phyloP scores from a whole-genome alignment of 2,113 vertebrate species.

The Arenaria interpres region DNA sequence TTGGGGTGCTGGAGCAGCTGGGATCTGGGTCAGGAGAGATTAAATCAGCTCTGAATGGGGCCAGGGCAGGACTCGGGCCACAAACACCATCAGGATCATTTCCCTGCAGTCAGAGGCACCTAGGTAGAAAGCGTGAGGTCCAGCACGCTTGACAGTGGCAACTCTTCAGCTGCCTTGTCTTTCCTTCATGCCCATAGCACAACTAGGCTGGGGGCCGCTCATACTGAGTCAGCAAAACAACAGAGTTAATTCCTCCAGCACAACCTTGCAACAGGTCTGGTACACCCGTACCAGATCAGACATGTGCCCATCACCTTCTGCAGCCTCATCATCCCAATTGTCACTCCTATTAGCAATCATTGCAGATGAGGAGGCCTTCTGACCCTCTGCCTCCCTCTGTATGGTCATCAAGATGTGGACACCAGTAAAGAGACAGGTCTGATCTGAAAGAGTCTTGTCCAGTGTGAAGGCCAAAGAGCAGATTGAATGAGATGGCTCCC shows the following conservation, averaged over 20 bases:
- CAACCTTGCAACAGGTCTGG: neutral
- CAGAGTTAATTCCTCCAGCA: neutral
- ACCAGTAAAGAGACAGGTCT: neutral
- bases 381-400: neutral
- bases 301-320: no score
- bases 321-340: neutral
- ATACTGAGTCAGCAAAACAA: neutral
- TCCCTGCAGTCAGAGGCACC: neutral
- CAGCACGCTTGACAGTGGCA: neutral
- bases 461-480: neutral
- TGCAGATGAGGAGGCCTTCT: neutral
- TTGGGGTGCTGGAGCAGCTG: neutral
- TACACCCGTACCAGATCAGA: neutral
- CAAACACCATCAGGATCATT: neutral
- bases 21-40: neutral
- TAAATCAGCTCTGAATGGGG: neutral
- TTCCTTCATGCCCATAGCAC: neutral
- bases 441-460: neutral
- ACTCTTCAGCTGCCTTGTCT: neutral
- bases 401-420: neutral
- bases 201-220: fast-evolving
- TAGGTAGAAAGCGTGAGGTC: neutral
- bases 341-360: neutral
- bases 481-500: fast-evolving
- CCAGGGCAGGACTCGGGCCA: neutral